Percentiles rank a stretch among this genome's conserved stretches.
Conservation (phyloP, 2,888 invertebrate genomes). For the Metalampra italica region DNA sequence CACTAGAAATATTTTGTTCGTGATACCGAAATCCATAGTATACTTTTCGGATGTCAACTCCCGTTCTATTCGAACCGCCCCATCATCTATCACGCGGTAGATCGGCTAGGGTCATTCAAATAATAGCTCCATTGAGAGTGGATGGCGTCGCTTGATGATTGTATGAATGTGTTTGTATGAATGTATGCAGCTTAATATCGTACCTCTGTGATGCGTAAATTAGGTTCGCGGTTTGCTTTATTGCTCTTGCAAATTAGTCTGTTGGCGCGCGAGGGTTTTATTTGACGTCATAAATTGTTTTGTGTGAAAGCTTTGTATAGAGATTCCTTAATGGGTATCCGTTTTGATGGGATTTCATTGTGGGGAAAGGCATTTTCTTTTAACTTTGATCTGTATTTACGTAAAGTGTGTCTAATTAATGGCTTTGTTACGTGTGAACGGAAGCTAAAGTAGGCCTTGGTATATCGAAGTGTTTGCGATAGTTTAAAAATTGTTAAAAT, state of each 20-base stretch:
- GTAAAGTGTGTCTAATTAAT: too few relatives aligned
- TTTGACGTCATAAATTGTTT: neutral
- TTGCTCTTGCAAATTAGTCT: neutral
- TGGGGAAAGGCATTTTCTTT: too few relatives aligned
- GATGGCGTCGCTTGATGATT: neutral
- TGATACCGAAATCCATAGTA: too few relatives aligned
- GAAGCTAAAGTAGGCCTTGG: too few relatives aligned
- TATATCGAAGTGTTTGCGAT: too few relatives aligned
- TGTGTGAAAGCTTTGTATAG: too few relatives aligned
- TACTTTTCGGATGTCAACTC: neutral
- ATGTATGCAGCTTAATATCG: neutral
- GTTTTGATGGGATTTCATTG: too few relatives aligned
- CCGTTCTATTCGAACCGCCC: neutral
- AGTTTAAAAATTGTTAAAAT: too few relatives aligned
- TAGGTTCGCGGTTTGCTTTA: constrained; percentile 1
- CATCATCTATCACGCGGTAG: neutral
- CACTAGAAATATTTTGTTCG: too few relatives aligned
- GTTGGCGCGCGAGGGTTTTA: neutral
- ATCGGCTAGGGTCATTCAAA: neutral
- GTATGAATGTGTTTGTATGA: neutral
- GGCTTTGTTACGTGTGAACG: too few relatives aligned
- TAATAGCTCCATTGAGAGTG: neutral
- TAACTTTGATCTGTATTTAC: too few relatives aligned
- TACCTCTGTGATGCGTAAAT: neutral
- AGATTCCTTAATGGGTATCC: too few relatives aligned